Percentiles rank a stretch among this genome's conserved stretches.
phyloP scores from a whole-genome alignment of 2,113 vertebrate genomes.

The Probosciger aterrimus region DNA sequence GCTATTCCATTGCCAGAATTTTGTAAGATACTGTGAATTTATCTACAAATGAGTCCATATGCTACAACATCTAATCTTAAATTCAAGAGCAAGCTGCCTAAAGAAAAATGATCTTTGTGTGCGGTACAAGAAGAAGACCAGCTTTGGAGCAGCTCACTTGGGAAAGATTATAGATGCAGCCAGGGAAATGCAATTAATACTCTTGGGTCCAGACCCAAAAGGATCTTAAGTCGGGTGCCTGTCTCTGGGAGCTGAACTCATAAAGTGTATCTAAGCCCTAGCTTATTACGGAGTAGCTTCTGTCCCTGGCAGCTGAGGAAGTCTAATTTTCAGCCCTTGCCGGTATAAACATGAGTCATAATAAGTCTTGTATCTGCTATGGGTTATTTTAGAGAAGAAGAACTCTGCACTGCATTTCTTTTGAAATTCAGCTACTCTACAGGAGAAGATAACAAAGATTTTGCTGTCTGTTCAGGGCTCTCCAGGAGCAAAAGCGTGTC shows the following conservation, averaged over 20 bases:
- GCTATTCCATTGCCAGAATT: constrained; percentile 10
- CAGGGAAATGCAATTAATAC: not conserved
- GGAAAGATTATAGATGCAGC: not conserved
- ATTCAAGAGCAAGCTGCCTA: not conserved
- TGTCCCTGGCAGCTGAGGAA: not conserved
- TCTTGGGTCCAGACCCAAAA: not conserved
- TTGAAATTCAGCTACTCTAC: not conserved
- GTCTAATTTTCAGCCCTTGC: not conserved
- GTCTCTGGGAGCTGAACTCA: not conserved
- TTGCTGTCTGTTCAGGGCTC: not conserved
- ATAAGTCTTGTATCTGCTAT: not conserved
- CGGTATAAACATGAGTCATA: constrained; percentile 21
- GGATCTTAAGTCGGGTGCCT: not conserved
- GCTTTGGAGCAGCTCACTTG: not conserved
- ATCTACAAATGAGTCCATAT: not conserved
- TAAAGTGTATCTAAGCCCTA: not conserved
- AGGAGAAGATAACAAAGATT: constrained; percentile 9
- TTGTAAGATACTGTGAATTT: constrained; percentile 1
- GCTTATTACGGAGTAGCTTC: not conserved
- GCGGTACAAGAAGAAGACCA: not conserved
- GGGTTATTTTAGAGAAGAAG: constrained; percentile 19
- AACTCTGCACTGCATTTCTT: not conserved
- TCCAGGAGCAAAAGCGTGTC: not conserved
- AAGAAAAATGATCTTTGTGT: not conserved
- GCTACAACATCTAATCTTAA: not conserved